Evolutionary conservation across 2,888 invertebrate species (phyloP).

Genomic region (Papilio elwesi): DNA sequence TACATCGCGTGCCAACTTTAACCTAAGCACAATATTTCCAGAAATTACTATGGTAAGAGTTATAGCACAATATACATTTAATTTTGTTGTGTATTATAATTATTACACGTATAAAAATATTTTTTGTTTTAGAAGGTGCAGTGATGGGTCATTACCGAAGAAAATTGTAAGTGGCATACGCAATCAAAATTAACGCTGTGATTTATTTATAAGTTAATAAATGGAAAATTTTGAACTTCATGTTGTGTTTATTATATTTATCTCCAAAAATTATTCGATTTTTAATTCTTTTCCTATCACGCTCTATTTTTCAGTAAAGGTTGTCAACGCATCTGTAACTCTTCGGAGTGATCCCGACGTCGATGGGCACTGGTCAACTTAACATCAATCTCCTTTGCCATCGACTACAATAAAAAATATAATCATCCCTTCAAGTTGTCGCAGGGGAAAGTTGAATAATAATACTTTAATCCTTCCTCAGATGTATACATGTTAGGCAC

Average conservation of each 20-base stretch:
- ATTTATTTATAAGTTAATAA: constrained; percentile 42
- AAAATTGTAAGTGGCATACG: constrained; percentile 42
- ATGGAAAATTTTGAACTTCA: constrained; percentile 7
- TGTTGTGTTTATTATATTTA: constrained; percentile 23
- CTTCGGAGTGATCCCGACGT: not conserved
- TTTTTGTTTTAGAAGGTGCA: constrained; percentile 78
- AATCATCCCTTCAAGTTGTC: too few relatives aligned
- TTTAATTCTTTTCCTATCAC: constrained; percentile 10
- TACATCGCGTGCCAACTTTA: constrained; percentile 88
- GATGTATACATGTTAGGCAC: too few relatives aligned
- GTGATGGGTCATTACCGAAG: constrained; percentile 50
- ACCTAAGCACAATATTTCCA: constrained; percentile 92
- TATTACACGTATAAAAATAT: constrained; percentile 36
- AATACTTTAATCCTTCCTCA: too few relatives aligned
- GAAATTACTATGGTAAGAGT: constrained; percentile 88
- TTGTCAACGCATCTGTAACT: not conserved
- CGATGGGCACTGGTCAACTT: too few relatives aligned
- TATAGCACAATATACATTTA: constrained; percentile 1
- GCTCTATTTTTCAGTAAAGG: not conserved
- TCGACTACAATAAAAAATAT: too few relatives aligned
- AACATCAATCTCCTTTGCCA: too few relatives aligned
- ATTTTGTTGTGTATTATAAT: not conserved
- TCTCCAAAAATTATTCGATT: not conserved
- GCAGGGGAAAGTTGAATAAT: too few relatives aligned
- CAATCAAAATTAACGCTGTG: constrained; percentile 45